A percentile compares a stretch with the other conserved stretches of the same genome.
Conservation (phyloP, 2,888 invertebrate species). For the Baccha elongata region DNA sequence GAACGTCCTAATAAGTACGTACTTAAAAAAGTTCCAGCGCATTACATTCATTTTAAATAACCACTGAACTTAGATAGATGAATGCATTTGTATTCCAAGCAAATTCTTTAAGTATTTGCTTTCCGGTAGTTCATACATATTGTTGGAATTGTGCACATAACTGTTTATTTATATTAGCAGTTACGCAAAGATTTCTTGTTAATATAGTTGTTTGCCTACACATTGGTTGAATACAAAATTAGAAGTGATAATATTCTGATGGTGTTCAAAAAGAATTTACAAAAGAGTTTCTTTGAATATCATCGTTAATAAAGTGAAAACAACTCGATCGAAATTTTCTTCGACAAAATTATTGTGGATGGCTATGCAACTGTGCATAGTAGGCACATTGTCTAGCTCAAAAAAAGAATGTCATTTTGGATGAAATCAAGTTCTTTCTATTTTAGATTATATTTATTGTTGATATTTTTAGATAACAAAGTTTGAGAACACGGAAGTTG, state of each 20-base stretch:
- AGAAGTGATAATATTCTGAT: conserved; percentile 56
- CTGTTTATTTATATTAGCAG: conserved; percentile 42
- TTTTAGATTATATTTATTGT: too few species aligned
- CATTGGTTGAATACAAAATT: conserved; percentile 55
- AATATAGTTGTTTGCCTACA: conserved; percentile 38
- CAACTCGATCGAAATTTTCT: conserved; percentile 42
- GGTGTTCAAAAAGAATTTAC: conserved; percentile 49
- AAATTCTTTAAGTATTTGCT: neutral
- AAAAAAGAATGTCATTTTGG: conserved; percentile 54
- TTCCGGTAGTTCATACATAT: conserved; percentile 24
- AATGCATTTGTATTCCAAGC: neutral
- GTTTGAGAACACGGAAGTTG: neutral
- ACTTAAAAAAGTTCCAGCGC: neutral
- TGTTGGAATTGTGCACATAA: conserved; percentile 34
- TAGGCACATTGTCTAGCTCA: conserved; percentile 45
- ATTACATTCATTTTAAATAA: neutral
- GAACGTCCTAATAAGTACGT: neutral
- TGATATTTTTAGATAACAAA: conserved; percentile 45
- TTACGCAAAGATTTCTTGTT: conserved; percentile 34
- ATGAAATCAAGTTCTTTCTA: conserved; percentile 51
- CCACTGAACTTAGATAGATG: neutral
- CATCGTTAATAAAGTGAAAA: conserved; percentile 11
- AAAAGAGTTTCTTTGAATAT: conserved; percentile 17
- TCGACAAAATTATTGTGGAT: conserved; percentile 18
- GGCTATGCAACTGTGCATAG: conserved; percentile 13